These are phyloP conservation scores for Ceramica pisi DNA, from an alignment of 2,888 invertebrate genomes.

Conservation along the genomic window DNA sequence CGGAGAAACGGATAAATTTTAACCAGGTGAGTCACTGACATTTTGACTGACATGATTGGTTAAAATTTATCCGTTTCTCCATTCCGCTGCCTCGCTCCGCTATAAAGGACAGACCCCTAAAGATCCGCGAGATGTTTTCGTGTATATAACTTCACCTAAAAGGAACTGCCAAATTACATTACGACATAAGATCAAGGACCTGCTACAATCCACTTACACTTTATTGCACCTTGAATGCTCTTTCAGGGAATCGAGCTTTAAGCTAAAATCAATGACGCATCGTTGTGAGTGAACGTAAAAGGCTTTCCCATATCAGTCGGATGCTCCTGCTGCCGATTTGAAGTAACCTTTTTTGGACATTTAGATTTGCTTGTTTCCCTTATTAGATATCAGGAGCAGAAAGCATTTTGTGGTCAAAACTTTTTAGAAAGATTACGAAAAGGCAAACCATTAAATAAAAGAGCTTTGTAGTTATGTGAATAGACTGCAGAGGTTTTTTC, in stretches of 20 bases:
- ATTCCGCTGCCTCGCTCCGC: no score
- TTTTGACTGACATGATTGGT: no score
- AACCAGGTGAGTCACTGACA: no score
- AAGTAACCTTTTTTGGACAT: constrained; percentile 24
- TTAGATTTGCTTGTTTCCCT: constrained; percentile 10
- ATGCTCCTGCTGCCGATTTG: constrained; percentile 14
- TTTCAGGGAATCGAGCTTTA: neutral
- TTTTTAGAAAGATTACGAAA: neutral
- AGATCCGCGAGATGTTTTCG: no score
- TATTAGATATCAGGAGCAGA: constrained; percentile 11
- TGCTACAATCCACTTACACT: neutral
- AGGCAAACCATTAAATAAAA: neutral
- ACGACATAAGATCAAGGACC: neutral
- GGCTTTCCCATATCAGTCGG: constrained; percentile 17
- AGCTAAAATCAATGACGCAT: neutral
- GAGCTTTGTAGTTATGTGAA: neutral
- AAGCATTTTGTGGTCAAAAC: constrained; percentile 16
- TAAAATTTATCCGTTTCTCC: no score
- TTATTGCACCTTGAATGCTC: neutral
- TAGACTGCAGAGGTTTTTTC: neutral
- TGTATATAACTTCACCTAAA: neutral
- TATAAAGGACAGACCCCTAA: no score
- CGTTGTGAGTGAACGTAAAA: neutral
- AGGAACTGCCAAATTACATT: neutral
- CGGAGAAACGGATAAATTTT: no score